phyloP scores from a whole-genome alignment of 2,797 vertebrate genomes.

The Fratercula arctica region DNA sequence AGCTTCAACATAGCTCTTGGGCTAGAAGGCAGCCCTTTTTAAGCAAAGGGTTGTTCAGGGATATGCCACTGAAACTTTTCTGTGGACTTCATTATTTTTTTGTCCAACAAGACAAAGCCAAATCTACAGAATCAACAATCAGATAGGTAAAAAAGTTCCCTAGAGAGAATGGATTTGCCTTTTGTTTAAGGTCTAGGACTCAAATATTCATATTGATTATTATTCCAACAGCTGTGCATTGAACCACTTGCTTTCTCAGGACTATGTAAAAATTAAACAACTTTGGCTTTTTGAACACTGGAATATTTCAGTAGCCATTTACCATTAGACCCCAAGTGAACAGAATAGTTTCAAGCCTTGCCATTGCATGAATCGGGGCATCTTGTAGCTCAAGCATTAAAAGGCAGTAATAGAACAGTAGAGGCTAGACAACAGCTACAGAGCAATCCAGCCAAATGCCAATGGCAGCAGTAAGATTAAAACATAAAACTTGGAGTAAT shows the following conservation, averaged over 20 bases:
- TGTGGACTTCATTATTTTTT: not conserved
- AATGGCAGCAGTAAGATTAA: not conserved
- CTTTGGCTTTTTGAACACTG: not conserved
- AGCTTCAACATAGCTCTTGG: not conserved
- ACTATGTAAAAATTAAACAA: not conserved
- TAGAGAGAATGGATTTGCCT: not conserved
- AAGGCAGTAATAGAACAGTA: not conserved
- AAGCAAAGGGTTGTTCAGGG: not conserved
- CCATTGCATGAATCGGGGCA: not conserved
- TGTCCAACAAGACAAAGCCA: not conserved
- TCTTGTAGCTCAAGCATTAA: not conserved
- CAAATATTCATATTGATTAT: not conserved
- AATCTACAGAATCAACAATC: not conserved
- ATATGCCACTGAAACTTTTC: not conserved
- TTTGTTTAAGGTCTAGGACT: not conserved
- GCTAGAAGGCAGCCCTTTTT: not conserved
- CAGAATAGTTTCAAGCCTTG: not conserved
- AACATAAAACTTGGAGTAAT: not conserved
- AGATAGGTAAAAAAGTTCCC: not conserved
- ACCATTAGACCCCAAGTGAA: not conserved
- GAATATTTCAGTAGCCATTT: not conserved
- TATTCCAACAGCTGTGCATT: not conserved
- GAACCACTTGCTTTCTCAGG: not conserved
- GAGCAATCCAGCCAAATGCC: not conserved
- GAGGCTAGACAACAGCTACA: not conserved